A percentile compares a stretch with the other conserved stretches of the same genome.
These are phyloP conservation scores for Plebejus argus DNA, from an alignment of 2,888 invertebrate species.

Conservation along the genomic window DNA sequence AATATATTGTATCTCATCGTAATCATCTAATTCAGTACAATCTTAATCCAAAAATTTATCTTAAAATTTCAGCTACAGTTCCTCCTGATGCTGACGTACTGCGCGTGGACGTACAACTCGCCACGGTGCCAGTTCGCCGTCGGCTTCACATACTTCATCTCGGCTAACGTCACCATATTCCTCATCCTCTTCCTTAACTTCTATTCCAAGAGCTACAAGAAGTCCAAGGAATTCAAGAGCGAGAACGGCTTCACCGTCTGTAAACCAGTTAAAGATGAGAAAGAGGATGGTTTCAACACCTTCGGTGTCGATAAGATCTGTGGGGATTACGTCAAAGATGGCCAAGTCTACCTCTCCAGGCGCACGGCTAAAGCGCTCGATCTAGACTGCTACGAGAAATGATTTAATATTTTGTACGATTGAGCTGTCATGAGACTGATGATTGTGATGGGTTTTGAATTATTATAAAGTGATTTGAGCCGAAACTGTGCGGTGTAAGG, in stretches of 20 bases:
- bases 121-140: constrained; percentile 83
- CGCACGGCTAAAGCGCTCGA: constrained; percentile 64
- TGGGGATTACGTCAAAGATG: constrained; percentile 63
- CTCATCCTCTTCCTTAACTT: constrained; percentile 85
- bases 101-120: constrained; percentile 76
- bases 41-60: no score
- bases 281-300: constrained; percentile 51
- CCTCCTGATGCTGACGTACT: constrained; percentile 83
- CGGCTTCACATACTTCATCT: constrained; percentile 77
- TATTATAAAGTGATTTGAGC: constrained; percentile 41
- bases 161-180: constrained; percentile 81
- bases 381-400: constrained; percentile 69
- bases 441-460: constrained; percentile 69
- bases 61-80: constrained; percentile 82
- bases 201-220: constrained; percentile 82
- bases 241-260: constrained; percentile 52
- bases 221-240: constrained; percentile 50
- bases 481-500: constrained; percentile 21
- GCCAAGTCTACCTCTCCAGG: constrained; percentile 62
- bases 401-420: constrained; percentile 52
- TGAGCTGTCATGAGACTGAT: constrained; percentile 71
- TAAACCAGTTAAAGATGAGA: constrained; percentile 47
- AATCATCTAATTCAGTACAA: no score
- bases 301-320: constrained; percentile 60
- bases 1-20: no score